Conservation (phyloP, 2,113 vertebrate species). For the Trematomus loennbergii region DNA sequence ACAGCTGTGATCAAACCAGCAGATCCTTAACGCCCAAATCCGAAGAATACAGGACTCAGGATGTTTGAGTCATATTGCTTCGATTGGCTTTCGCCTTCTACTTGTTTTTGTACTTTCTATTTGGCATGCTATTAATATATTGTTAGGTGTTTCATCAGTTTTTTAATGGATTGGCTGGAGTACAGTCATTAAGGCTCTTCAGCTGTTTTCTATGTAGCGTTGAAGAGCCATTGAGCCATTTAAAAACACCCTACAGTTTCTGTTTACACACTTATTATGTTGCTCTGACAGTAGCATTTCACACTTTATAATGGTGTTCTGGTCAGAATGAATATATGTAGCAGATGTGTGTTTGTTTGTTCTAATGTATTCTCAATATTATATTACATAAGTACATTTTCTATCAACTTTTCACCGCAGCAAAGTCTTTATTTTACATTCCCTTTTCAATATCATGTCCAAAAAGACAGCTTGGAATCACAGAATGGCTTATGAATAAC, state of each 20-base stretch:
- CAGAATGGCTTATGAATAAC: no score
- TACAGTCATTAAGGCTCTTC: background rate
- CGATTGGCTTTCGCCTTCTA: background rate
- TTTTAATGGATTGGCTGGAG: background rate
- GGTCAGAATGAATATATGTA: background rate
- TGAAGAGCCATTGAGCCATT: background rate
- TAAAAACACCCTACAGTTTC: background rate
- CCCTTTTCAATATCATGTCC: no score
- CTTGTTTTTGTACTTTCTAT: slow-evolving; percentile 15
- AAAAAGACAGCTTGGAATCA: no score
- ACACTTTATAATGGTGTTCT: background rate
- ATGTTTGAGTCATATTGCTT: background rate
- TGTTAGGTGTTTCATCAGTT: background rate
- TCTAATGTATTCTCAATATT: background rate
- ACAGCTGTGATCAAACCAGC: slow-evolving; percentile 31
- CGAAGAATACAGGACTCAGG: slow-evolving; percentile 38
- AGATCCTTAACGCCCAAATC: slow-evolving; percentile 22
- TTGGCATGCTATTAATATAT: background rate
- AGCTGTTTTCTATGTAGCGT: background rate
- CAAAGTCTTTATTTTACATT: no score
- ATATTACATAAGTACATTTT: background rate
- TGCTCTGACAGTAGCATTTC: background rate
- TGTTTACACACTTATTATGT: background rate
- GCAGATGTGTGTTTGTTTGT: background rate
- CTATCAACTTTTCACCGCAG: background rate